A percentile compares a stretch with the other conserved stretches of the same genome.
These are phyloP conservation scores for Colaptes auratus DNA, from an alignment of 2,113 vertebrate species.

Conservation along the genomic window DNA sequence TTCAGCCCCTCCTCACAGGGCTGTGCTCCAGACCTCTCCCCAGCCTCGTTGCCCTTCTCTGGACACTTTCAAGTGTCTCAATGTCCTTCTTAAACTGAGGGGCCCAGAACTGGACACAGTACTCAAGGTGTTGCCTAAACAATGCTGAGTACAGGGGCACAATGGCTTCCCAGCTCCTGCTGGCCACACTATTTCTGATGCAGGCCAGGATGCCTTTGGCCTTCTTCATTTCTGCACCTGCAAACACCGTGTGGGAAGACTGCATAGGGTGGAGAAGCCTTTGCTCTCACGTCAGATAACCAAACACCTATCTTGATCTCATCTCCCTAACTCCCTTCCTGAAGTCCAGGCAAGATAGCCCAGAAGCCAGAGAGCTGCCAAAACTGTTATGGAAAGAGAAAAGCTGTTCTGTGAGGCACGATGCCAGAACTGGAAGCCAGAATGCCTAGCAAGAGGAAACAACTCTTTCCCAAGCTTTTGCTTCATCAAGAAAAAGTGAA, in stretches of 20 bases:
- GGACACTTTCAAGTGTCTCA: too few species aligned
- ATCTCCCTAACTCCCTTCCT: not conserved
- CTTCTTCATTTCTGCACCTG: not conserved
- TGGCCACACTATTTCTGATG: too few species aligned
- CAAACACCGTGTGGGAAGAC: not conserved
- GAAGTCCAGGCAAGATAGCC: conserved; percentile 4
- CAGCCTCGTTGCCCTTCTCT: too few species aligned
- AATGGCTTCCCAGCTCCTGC: too few species aligned
- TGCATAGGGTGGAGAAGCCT: not conserved
- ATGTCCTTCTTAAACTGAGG: too few species aligned
- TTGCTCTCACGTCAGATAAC: not conserved
- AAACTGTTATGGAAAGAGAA: conserved; percentile 19
- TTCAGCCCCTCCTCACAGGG: too few species aligned
- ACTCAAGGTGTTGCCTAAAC: too few species aligned
- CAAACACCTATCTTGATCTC: not conserved
- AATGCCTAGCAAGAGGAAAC: not conserved
- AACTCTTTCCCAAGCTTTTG: not conserved
- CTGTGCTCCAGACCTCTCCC: too few species aligned
- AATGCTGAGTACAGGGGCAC: too few species aligned
- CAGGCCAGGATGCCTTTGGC: too few species aligned
- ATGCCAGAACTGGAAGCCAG: conserved; percentile 5
- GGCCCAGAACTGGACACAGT: too few species aligned
- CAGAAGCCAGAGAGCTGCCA: conserved; percentile 28
- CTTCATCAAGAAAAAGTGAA: not conserved
- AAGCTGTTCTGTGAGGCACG: not conserved